phyloP scores from a whole-genome alignment of 2,888 invertebrate species.

The Arctia plantaginis region DNA sequence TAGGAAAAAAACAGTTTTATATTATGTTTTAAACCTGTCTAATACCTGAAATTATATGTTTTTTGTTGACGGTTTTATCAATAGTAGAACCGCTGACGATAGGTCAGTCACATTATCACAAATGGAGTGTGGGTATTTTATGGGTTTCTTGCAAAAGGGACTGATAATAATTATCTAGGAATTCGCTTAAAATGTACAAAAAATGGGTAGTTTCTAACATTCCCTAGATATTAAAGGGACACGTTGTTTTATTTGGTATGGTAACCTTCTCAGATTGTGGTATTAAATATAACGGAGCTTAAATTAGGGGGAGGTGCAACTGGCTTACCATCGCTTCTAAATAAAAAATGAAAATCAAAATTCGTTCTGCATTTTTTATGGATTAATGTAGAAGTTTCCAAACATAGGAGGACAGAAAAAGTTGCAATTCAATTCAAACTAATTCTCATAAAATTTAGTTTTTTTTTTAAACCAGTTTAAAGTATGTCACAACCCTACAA shows the following conservation, averaged over 20 bases:
- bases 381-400: background rate
- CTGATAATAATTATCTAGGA: slow-evolving; percentile 28
- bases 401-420: background rate
- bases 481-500: slow-evolving; percentile 33
- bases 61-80: background rate
- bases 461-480: background rate
- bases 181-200: slow-evolving; percentile 24
- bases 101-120: background rate
- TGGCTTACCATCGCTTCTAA: background rate
- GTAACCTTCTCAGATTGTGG: background rate
- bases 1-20: too few species aligned
- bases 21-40: background rate
- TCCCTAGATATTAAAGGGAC: slow-evolving; percentile 18
- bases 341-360: background rate
- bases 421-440: background rate
- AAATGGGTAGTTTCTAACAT: slow-evolving; percentile 8
- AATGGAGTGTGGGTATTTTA: slow-evolving; percentile 18
- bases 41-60: background rate
- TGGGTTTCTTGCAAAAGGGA: slow-evolving; percentile 18
- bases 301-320: background rate
- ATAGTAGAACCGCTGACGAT: background rate
- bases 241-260: background rate
- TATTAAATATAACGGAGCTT: background rate
- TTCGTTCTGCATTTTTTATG: background rate
- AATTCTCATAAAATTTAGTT: background rate